Evolutionary conservation across 2,888 invertebrate genomes (phyloP), one percentile per base, ranked within the genome.

Genomic region (Octonoba sinensis): DNA sequence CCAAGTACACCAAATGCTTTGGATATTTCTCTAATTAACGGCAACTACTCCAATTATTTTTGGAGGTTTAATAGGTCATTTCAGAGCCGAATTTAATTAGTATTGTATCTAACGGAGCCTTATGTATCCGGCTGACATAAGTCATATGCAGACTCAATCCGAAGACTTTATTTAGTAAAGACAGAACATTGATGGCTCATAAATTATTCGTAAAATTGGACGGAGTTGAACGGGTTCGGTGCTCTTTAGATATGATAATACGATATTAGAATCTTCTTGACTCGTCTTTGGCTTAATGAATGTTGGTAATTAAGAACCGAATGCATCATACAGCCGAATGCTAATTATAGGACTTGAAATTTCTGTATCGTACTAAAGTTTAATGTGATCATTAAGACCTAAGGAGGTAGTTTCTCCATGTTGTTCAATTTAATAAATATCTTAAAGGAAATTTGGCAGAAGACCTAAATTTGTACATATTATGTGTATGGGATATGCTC

Each of bases 61-160:
- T 46, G 11, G 54, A 27, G 65, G 73, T 73, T 73, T 65, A 73
- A 73, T 73, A 73, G 73, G 56, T 54, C 65, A 65, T 73, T 65
- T 56, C 65, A 64, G 24, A 73, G 65, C 73, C 44, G 73, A 73
- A 73, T 73, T 65, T 65, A 73, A 73, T 73, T 73, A 73, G 64
- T 65, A 46, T 73, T 73, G 65, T 65, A 24, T 56, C 73, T 44
- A 65, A 65, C 73, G n/a, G 46, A 64, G 47, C 20, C 44, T 65
- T 46, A 20, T 47, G 46, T 51, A 54, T 56, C 44, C 56, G 18
- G 65, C 49, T 54, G 65, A 36, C 65, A 24, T 56, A 73, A 73
- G 73, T 73, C 73, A 27, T 20, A 47, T 20, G 54, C 20, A 15
- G 73, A 73, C 65, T 73, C 65, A 65, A 54, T 12, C 73, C 54